Evolutionary conservation across 2,113 vertebrate species (phyloP), one percentile per base, ranked within the genome.

Genomic region (Nerophis lumbriciformis): DNA sequence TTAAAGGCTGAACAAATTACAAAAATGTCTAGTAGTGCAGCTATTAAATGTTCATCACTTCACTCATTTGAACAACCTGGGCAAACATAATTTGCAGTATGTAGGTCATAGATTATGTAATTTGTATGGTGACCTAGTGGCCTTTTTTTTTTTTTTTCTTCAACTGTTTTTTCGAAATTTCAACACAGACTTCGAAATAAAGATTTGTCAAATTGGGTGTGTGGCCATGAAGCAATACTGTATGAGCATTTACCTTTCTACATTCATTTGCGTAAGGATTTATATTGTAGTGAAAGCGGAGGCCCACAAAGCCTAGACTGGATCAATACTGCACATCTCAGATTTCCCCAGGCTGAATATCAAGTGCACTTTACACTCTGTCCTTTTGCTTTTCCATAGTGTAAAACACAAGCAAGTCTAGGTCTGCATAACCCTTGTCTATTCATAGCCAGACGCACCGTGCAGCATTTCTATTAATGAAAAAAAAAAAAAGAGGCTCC

Each of bases 271-370:
- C 53, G 6, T 35, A 6, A 52, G 44, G 48, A 72, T 48, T 49
- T 54, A 28, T 50, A 21, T 48, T 65, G 58, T 58, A 57, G 64
- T 66, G 69, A 55, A 37, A 55, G 14, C n/a, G 9, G 7, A 38
- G 36, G 9, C 53, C 72, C 60, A 68, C 68, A 66, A 69, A 74
- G 48, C 65, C 67, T 67, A 49, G 19, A 62, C 48, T 54, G 37
- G 54, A 86, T 86, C 77, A 69, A 85, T 86, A 72, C 60, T 59
- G 38, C 45, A 16, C 45, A 13, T 68, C 58, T 87, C 71, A 50
- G 14, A 65, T 86, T 81, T 78, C 78, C 42, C 39, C 52, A 50
- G 53, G 61, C 48, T 76, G 53, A 56, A 71, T 60, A 61, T 58
- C 36, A 44, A 28, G 15, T 8, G n/a, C 42, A 53, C 6, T 14